Base-by-base conservation (phyloP, 2,113 vertebrate genomes). In the Ptilonorhynchus violaceus region DNA sequence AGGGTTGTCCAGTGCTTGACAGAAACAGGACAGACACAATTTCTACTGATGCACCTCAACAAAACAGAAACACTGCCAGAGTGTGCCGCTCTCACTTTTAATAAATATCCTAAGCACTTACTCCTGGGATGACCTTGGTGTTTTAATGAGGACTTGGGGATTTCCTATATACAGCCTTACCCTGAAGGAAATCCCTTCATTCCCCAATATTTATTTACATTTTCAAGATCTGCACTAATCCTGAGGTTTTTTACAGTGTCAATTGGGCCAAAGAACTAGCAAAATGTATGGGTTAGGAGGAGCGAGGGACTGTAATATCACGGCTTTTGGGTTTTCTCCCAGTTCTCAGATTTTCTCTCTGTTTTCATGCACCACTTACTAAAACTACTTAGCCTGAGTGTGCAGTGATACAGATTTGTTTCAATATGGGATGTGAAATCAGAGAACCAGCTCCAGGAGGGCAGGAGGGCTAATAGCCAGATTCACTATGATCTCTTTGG, bases 241-340 rank as follows among this genome's bases (percentile, higher is more conserved):
- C 22, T 17, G 70, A 16, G 7, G 1, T 66, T 74, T 79, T 82
- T 47, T 46, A 47, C 31, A 35, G 13, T 35, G 25, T 64, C 35
- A 53, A 18, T 22, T 72, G n/a, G 6, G 24, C n/a, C n/a, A 69
- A 81, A 70, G 28, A 47, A 41, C 28, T 10, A 79, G 62, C 5
- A 69, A 88, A 73, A 88, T 1, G 0, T 24, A 18, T 14, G 10
- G 4, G 7, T 72, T 79, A 66, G 28, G 22, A 66, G 14, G 13
- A 11, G 0, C 0, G 2, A 81, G 24, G 39, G 27, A 37, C 17
- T 33, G 7, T 27, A 70, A 50, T 17, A 9, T 52, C 44, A 63
- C 30, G 13, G 31, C 69, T 95, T 79, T 30, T 76, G n/a, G 2
- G 6, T 14, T 85, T 63, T 76, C 35, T 81, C 7, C 13, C 8